Conservation (phyloP, 2,797 vertebrate genomes). For the Gadopsis marmoratus region DNA sequence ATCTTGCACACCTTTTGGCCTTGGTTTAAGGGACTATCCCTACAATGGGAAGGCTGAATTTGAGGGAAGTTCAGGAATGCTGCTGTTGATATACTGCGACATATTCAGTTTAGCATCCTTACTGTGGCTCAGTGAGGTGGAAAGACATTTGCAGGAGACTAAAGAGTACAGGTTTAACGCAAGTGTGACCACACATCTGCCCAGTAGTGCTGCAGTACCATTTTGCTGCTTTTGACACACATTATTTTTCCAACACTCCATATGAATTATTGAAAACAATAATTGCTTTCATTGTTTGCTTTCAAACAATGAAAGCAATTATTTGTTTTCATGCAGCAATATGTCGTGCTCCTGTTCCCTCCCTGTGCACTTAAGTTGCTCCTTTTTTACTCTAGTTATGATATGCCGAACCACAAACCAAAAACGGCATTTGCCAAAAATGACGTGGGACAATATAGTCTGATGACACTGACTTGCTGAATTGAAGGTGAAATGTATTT, state of each 20-base stretch:
- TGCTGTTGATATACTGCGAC: neutral
- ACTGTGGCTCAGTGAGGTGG: neutral
- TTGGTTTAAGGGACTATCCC: neutral
- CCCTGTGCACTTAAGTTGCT: neutral
- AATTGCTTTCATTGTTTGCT: too few species aligned
- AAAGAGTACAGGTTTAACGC: neutral
- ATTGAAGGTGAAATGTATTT: slow-evolving; percentile 24
- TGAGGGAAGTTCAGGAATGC: neutral
- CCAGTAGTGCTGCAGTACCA: neutral
- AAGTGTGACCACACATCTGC: neutral
- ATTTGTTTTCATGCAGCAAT: neutral
- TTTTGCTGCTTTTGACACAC: slow-evolving; percentile 11
- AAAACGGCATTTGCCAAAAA: neutral
- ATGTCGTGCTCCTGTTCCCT: neutral
- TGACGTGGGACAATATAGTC: neutral
- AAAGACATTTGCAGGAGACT: neutral
- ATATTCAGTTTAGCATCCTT: neutral
- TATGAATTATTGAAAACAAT: too few species aligned
- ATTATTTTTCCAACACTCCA: too few species aligned
- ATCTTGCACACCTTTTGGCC: neutral
- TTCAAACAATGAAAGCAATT: neutral
- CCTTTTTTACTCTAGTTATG: neutral
- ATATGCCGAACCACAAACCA: neutral
- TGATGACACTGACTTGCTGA: neutral
- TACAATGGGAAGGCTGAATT: neutral